These are phyloP conservation scores for Proctacanthus coquilletti DNA, from an alignment of 1,140 invertebrate species.

Conservation along the genomic window DNA sequence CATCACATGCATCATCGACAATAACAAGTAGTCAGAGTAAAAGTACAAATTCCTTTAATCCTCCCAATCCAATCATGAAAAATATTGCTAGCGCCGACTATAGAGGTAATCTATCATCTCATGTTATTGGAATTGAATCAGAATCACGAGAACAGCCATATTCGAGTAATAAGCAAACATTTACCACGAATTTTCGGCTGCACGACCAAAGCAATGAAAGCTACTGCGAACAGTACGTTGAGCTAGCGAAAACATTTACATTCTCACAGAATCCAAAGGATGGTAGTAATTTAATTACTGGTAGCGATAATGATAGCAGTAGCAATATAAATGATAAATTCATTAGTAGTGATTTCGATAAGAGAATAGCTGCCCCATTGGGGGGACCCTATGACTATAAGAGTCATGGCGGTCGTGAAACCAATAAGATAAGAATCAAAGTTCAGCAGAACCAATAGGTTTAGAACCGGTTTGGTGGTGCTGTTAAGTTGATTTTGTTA, in stretches of 20 bases:
- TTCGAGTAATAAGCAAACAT: background rate
- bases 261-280: background rate
- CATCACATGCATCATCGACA: background rate
- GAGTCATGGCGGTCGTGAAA: background rate
- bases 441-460: constrained; percentile 3
- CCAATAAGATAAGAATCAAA: constrained; percentile 6
- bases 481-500: too few species aligned
- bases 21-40: background rate
- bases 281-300: background rate
- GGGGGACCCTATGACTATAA: constrained; percentile 1
- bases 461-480: background rate
- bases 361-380: background rate
- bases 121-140: background rate
- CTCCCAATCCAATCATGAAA: background rate
- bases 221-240: background rate
- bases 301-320: background rate
- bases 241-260: background rate
- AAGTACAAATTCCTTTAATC: background rate
- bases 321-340: background rate
- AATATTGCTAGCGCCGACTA: background rate
- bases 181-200: too few species aligned
- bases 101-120: background rate
- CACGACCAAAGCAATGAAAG: too few species aligned
- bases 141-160: constrained; percentile 1
- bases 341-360: background rate